These are phyloP conservation scores for Melanitta fusca DNA, from an alignment of 2,797 vertebrate genomes.

Conservation along the genomic window DNA sequence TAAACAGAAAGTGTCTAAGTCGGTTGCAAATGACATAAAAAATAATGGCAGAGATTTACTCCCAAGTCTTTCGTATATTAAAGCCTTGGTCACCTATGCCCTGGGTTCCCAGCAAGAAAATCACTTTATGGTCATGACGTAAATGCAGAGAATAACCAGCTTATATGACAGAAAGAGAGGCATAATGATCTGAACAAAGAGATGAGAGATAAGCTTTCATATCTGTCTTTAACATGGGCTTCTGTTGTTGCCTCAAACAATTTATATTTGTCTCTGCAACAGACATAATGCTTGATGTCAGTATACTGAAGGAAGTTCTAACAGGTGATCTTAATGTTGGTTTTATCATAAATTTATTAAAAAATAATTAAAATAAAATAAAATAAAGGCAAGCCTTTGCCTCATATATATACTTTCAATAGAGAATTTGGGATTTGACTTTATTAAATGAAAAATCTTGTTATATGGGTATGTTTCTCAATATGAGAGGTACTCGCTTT, in stretches of 20 bases:
- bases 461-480: not conserved
- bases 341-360: too few relatives aligned
- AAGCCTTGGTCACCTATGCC: not conserved
- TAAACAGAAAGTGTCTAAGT: not conserved
- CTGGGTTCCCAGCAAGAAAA: not conserved
- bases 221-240: constrained; percentile 1
- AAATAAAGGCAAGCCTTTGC: too few relatives aligned
- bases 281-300: not conserved
- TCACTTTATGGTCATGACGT: not conserved
- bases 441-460: not conserved
- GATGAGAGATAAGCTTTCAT: not conserved
- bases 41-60: not conserved
- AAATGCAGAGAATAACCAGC: not conserved
- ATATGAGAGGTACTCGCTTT: not conserved
- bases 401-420: not conserved
- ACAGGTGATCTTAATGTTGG: too few relatives aligned
- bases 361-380: not conserved
- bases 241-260: constrained; percentile 20
- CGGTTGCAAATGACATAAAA: not conserved
- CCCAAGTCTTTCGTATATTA: not conserved
- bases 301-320: not conserved
- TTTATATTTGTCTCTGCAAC: not conserved
- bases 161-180: not conserved
- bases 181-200: not conserved
- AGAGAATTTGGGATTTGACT: not conserved